Evolutionary conservation across 2,797 vertebrate genomes (phyloP).

Genomic region (Petrocephalus schoutedeni): DNA sequence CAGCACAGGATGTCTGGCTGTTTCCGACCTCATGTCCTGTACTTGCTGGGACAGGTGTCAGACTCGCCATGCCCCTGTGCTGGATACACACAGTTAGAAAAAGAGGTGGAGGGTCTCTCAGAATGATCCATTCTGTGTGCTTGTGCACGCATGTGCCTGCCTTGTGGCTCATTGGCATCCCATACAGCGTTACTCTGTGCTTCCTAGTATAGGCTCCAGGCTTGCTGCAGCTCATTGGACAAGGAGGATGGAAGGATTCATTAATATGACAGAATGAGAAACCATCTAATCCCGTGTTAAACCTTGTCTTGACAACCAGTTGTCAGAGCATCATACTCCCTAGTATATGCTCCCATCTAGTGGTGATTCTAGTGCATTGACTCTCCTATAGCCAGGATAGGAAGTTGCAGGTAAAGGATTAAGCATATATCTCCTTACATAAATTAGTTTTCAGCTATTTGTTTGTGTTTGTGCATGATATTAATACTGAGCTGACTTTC

Average conservation of each 20-base stretch:
- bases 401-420: neutral
- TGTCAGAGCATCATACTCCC: neutral
- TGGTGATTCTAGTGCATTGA: neutral
- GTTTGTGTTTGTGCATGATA: neutral
- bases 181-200: neutral
- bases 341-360: constrained; percentile 7
- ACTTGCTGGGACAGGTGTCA: neutral
- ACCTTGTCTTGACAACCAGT: neutral
- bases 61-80: neutral
- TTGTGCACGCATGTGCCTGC: neutral
- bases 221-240: neutral
- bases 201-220: neutral
- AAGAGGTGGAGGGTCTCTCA: neutral
- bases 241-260: neutral
- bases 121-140: neutral
- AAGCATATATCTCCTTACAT: neutral
- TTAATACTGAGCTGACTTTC: neutral
- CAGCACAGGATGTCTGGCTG: neutral
- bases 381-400: neutral
- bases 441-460: neutral
- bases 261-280: neutral
- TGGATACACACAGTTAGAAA: neutral
- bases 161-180: neutral
- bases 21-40: neutral
- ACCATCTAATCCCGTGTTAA: neutral